A percentile compares a stretch with the other conserved stretches of the same genome.
Conservation (phyloP, 2,113 vertebrate species). For the Nothobranchius kuhntae region DNA sequence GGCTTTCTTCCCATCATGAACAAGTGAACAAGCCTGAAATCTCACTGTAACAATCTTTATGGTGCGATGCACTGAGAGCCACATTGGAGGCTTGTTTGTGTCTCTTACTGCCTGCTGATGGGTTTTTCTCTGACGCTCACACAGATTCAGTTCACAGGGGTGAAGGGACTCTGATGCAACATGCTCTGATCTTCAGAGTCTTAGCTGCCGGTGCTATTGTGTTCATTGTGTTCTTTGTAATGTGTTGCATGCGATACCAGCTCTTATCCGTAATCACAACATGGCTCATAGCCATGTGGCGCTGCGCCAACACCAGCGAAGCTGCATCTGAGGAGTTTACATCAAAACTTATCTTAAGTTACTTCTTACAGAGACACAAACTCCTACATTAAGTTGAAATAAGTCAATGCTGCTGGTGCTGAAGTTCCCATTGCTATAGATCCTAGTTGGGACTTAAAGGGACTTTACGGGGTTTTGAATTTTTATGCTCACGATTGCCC, state of each 20-base stretch:
- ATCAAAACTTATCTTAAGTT: too few relatives aligned
- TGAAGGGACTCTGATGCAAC: background rate
- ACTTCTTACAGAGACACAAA: too few relatives aligned
- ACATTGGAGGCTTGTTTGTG: background rate
- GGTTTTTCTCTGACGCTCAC: background rate
- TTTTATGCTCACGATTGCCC: too few relatives aligned
- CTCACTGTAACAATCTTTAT: background rate
- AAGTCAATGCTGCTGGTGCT: too few relatives aligned
- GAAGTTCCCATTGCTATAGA: too few relatives aligned
- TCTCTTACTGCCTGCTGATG: background rate
- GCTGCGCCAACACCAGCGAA: background rate
- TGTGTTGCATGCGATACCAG: background rate
- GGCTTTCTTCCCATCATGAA: slow-evolving; percentile 9
- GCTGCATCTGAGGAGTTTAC: background rate
- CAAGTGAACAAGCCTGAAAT: slow-evolving; percentile 29
- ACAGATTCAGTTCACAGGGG: background rate
- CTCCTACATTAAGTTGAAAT: too few relatives aligned
- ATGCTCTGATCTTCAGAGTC: background rate
- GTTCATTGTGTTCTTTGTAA: slow-evolving; percentile 1
- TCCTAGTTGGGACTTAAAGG: too few relatives aligned
- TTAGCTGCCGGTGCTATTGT: background rate
- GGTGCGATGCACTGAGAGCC: background rate
- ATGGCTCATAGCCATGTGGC: background rate
- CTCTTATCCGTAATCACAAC: slow-evolving; percentile 17
- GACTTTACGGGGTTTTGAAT: too few relatives aligned